Evolutionary conservation across 2,113 vertebrate species (phyloP).

Genomic region (Clarias batrachus): DNA sequence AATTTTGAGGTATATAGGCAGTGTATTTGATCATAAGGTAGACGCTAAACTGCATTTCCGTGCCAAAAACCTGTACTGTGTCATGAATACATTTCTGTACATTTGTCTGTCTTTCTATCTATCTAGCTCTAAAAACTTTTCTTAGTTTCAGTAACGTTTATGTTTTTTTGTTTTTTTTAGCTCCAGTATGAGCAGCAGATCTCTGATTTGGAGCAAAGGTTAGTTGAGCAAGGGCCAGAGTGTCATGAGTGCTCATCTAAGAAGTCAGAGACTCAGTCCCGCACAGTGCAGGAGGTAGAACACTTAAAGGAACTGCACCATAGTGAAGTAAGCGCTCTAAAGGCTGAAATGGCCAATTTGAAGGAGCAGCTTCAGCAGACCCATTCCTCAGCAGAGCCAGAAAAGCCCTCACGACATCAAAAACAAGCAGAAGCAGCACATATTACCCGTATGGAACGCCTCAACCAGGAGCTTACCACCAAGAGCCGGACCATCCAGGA

Average conservation of each 20-base stretch:
- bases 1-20: too few relatives aligned
- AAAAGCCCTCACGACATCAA: constrained; percentile 63
- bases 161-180: constrained; percentile 69
- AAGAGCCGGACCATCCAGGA: constrained; percentile 84
- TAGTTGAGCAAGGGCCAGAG: constrained; percentile 66
- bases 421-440: constrained; percentile 72
- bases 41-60: too few relatives aligned
- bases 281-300: constrained; percentile 72
- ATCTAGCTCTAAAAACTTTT: too few relatives aligned
- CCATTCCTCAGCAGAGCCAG: constrained; percentile 59
- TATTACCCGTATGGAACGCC: constrained; percentile 72
- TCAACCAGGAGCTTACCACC: constrained; percentile 79
- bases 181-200: constrained; percentile 87
- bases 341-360: constrained; percentile 66
- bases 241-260: constrained; percentile 29
- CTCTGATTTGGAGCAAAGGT: constrained; percentile 78
- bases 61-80: too few relatives aligned
- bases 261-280: constrained; percentile 47
- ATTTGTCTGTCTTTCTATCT: too few relatives aligned
- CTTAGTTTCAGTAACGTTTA: too few relatives aligned
- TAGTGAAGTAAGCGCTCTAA: constrained; percentile 62
- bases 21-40: too few relatives aligned
- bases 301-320: constrained; percentile 67
- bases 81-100: too few relatives aligned
- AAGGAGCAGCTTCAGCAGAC: constrained; percentile 76